These are phyloP conservation scores for Malacoctenus gilli DNA, from an alignment of 2,797 vertebrate genomes.

Conservation along the genomic window DNA sequence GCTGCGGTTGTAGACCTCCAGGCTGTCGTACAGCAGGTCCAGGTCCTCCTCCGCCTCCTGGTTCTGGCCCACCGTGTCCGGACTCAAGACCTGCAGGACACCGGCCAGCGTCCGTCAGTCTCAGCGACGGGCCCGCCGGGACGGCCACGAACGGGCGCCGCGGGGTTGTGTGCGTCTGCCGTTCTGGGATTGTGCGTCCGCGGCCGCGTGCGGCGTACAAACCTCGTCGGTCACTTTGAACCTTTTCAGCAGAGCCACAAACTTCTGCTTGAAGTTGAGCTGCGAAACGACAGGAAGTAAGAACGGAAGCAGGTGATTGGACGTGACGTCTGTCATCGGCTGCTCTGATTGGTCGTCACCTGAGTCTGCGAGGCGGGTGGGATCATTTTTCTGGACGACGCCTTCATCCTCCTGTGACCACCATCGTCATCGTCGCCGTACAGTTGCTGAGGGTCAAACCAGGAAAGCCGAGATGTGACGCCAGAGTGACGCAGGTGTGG, in stretches of 20 bases:
- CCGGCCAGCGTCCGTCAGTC: too few relatives aligned
- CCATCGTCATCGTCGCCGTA: slow-evolving; percentile 82
- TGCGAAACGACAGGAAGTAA: slow-evolving; percentile 62
- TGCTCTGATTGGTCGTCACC: slow-evolving; percentile 58
- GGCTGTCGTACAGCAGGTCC: slow-evolving; percentile 77
- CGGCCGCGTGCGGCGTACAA: background rate
- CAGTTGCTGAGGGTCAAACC: slow-evolving; percentile 69
- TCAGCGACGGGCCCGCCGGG: too few relatives aligned
- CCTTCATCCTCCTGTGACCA: slow-evolving; percentile 75
- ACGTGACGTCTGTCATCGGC: background rate
- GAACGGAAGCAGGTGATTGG: background rate
- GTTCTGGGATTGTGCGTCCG: too few relatives aligned
- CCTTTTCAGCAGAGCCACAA: slow-evolving; percentile 79
- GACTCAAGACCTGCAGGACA: slow-evolving; percentile 72
- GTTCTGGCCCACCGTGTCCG: slow-evolving; percentile 68
- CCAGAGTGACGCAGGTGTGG: background rate
- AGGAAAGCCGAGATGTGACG: too few relatives aligned
- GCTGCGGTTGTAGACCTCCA: slow-evolving; percentile 76
- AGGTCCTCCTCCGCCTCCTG: slow-evolving; percentile 77
- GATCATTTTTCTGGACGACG: slow-evolving; percentile 76
- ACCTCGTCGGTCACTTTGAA: slow-evolving; percentile 83
- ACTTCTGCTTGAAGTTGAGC: slow-evolving; percentile 82
- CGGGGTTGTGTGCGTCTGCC: too few relatives aligned
- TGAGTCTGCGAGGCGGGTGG: slow-evolving; percentile 76
- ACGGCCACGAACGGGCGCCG: too few relatives aligned